A percentile compares a stretch with the other conserved stretches of the same genome.
phyloP scores from a whole-genome alignment of 2,888 invertebrate species.

The Drosophila antonietae region DNA sequence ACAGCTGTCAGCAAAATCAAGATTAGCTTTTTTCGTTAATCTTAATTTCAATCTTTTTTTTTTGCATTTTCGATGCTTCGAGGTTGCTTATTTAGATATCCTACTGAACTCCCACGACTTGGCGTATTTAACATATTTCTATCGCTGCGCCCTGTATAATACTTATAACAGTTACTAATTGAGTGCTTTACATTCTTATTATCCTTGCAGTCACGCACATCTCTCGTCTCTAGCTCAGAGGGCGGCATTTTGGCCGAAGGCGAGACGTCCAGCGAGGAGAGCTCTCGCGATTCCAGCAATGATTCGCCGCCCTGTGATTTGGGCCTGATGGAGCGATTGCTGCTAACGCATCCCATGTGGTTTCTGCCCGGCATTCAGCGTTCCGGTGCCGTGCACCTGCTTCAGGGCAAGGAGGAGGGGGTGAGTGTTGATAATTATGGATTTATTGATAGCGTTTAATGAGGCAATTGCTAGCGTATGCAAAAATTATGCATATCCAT shows the following conservation, averaged over 20 bases:
- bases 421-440: conserved; percentile 86
- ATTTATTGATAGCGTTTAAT: conserved; percentile 70
- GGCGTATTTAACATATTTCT: too few species aligned
- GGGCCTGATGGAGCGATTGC: conserved; percentile 93
- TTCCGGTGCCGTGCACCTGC: conserved; percentile 96
- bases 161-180: conserved; percentile 1
- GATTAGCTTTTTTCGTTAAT: neutral
- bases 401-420: conserved; percentile 97
- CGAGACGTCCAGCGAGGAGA: conserved; percentile 88
- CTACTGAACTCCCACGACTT: too few species aligned
- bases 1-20: neutral
- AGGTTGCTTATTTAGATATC: too few species aligned
- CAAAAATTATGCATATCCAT: conserved; percentile 10
- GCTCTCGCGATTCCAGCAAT: conserved; percentile 85
- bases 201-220: conserved; percentile 83
- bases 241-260: conserved; percentile 86
- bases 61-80: too few species aligned
- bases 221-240: conserved; percentile 85
- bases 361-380: conserved; percentile 96
- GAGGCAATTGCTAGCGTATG: conserved; percentile 56
- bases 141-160: neutral
- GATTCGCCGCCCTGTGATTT: conserved; percentile 92
- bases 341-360: conserved; percentile 97
- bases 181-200: neutral
- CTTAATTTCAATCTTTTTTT: neutral